Percentiles rank a stretch among this genome's conserved stretches.
These are phyloP conservation scores for Apeira syringaria DNA, from an alignment of 2,888 invertebrate genomes.

Conservation along the genomic window DNA sequence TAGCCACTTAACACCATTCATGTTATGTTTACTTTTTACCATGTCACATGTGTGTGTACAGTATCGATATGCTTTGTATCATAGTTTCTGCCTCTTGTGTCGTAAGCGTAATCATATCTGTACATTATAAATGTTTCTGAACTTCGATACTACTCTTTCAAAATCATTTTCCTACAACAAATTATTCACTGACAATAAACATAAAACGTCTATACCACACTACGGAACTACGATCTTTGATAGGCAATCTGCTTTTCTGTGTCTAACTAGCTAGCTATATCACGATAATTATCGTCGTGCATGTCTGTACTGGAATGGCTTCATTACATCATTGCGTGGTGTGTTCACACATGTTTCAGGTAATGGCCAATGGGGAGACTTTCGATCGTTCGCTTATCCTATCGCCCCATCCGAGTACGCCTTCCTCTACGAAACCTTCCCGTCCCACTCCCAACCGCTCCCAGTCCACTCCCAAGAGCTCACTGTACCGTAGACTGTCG, in stretches of 20 bases:
- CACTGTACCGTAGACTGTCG: conserved; percentile 74
- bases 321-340: conserved; percentile 84
- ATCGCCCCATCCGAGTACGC: conserved; percentile 71
- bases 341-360: conserved; percentile 87
- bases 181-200: conserved; percentile 6
- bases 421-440: conserved; percentile 62
- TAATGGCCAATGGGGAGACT: conserved; percentile 87
- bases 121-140: conserved; percentile 25
- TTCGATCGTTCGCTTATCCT: conserved; percentile 86
- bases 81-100: conserved; percentile 35
- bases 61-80: conserved; percentile 41
- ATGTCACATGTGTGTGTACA: conserved; percentile 37
- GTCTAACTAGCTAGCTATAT: conserved; percentile 59
- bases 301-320: conserved; percentile 82
- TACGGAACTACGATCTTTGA: conserved; percentile 28
- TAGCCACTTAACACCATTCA: conserved; percentile 36
- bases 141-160: conserved; percentile 12
- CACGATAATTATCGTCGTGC: conserved; percentile 68
- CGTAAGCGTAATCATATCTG: conserved; percentile 22
- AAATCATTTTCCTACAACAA: conserved; percentile 9
- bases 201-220: conserved; percentile 5
- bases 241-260: conserved; percentile 59
- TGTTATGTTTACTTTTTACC: conserved; percentile 40
- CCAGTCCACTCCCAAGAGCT: conserved; percentile 74
- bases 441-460: conserved; percentile 67